Conservation (phyloP, 2,113 vertebrate species). For the Macrotus californicus region DNA sequence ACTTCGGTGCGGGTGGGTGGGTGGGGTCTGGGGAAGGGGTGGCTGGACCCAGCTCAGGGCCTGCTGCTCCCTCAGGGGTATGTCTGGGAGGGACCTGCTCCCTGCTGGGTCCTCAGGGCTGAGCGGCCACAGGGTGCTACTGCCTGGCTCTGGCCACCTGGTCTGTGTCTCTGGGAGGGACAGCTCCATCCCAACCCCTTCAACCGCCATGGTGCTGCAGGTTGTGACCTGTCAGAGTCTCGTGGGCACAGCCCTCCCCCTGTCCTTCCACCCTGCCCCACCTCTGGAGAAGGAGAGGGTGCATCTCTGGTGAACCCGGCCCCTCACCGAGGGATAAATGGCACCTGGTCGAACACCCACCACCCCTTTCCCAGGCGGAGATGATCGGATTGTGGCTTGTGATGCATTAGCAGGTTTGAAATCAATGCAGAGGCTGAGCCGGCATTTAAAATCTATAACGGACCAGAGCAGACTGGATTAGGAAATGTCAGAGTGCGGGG, state of each 20-base stretch:
- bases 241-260: not conserved
- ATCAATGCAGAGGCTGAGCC: not conserved
- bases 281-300: not conserved
- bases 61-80: not conserved
- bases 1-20: fast-evolving
- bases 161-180: not conserved
- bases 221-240: not conserved
- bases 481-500: too few relatives aligned
- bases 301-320: fast-evolving
- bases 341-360: too few relatives aligned
- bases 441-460: not conserved
- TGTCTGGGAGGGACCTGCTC: not conserved
- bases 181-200: not conserved
- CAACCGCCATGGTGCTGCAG: not conserved
- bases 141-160: not conserved
- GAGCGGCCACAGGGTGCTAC: not conserved
- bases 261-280: too few relatives aligned
- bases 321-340: not conserved
- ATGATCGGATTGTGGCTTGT: fast-evolving
- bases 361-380: not conserved
- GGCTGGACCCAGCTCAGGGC: not conserved
- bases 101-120: not conserved
- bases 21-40: not conserved
- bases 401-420: not conserved
- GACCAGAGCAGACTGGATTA: not conserved